A percentile compares a stretch with the other conserved stretches of the same genome.
These are phyloP conservation scores for Channa maculata DNA, from an alignment of 2,113 vertebrate genomes.

Conservation along the genomic window DNA sequence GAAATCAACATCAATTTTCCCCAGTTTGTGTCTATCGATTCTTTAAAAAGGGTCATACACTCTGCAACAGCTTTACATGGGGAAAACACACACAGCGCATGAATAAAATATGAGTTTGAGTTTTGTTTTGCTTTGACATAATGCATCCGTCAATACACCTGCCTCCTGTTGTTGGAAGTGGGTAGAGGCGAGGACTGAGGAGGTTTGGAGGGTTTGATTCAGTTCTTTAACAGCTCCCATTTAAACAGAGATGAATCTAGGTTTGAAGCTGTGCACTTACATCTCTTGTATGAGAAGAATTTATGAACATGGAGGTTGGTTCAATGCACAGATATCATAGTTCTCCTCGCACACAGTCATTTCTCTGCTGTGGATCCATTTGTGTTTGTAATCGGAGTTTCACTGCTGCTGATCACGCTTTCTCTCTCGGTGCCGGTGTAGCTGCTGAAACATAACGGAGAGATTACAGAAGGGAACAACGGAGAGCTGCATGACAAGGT, in stretches of 20 bases:
- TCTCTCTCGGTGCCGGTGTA: conserved; percentile 18
- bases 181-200: too few relatives aligned
- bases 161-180: background rate
- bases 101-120: background rate
- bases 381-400: background rate
- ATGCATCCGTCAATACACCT: background rate
- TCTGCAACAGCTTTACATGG: background rate
- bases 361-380: too few relatives aligned
- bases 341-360: too few relatives aligned
- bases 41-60: background rate
- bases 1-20: background rate
- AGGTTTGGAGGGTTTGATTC: too few relatives aligned
- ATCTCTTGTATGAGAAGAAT: too few relatives aligned
- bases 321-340: too few relatives aligned
- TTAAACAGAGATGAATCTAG: too few relatives aligned
- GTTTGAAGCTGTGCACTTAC: too few relatives aligned
- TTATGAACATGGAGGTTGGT: too few relatives aligned
- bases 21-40: background rate
- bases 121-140: background rate
- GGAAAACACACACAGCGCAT: background rate
- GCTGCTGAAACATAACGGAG: conserved; percentile 42
- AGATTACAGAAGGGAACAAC: conserved; percentile 41
- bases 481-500: conserved; percentile 69
- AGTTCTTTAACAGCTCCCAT: too few relatives aligned
- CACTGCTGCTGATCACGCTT: background rate